Percentiles rank a stretch among this genome's conserved stretches.
Evolutionary conservation across 2,113 vertebrate species (phyloP).

Genomic region (Tragelaphus strepsiceros): DNA sequence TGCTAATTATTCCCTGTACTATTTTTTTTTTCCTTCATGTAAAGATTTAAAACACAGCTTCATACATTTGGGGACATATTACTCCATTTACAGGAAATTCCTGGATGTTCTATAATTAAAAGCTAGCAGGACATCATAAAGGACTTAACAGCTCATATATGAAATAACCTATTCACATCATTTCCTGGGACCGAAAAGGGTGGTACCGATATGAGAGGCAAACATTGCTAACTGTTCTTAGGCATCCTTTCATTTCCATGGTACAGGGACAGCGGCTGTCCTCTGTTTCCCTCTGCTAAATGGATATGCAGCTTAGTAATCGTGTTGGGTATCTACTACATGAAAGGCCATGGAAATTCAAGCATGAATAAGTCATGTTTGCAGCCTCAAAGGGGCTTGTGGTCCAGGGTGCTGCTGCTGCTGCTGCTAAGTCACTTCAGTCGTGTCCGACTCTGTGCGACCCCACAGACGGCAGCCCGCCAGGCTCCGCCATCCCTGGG

Average conservation of each 20-base stretch:
- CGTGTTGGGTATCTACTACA: neutral
- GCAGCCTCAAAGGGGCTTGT: neutral
- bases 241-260: neutral
- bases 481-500: too few species aligned
- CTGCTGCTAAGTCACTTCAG: too few species aligned
- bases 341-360: neutral
- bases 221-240: neutral
- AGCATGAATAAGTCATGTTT: neutral
- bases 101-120: neutral
- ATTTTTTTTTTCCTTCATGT: neutral
- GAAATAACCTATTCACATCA: neutral
- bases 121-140: neutral
- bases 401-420: neutral
- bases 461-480: too few species aligned
- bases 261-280: neutral
- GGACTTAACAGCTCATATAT: neutral
- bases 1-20: neutral
- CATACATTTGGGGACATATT: neutral
- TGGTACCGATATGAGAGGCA: neutral
- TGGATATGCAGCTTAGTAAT: neutral
- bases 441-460: too few species aligned
- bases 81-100: neutral
- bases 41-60: neutral
- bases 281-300: neutral
- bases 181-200: neutral